Evolutionary conservation across 1,140 invertebrate genomes (phyloP).

Genomic region (Leptinotarsa lineolata): DNA sequence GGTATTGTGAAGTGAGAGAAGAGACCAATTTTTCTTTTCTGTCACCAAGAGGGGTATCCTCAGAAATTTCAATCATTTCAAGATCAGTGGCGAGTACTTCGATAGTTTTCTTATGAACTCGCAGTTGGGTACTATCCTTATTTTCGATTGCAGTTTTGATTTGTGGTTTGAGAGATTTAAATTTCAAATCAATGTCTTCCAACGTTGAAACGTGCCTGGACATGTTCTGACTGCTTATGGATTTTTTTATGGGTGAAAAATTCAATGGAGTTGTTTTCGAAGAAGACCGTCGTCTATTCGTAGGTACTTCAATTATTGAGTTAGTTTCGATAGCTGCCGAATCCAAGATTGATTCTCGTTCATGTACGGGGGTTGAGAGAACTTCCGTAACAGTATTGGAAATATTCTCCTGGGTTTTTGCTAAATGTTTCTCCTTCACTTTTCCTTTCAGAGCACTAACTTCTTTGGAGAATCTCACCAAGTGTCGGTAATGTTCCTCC

Average conservation of each 20-base stretch:
- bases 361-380: conserved; percentile 21
- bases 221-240: background rate
- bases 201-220: conserved; percentile 22
- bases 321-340: conserved; percentile 33
- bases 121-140: conserved; percentile 30
- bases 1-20: conserved; percentile 23
- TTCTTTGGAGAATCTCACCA: conserved; percentile 25
- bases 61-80: conserved; percentile 36
- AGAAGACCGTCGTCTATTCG: conserved; percentile 10
- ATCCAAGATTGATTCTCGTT: conserved; percentile 30
- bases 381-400: conserved; percentile 34
- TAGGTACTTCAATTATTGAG: conserved; percentile 32
- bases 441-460: conserved; percentile 31
- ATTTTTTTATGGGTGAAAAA: background rate
- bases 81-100: conserved; percentile 35
- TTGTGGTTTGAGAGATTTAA: conserved; percentile 27
- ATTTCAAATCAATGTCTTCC: conserved; percentile 35
- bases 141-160: conserved; percentile 36
- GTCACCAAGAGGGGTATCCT: conserved; percentile 29
- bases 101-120: conserved; percentile 30
- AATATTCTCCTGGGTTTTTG: conserved; percentile 30
- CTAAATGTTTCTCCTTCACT: conserved; percentile 31
- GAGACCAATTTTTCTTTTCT: conserved; percentile 33
- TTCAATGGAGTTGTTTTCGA: conserved; percentile 5
- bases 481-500: conserved; percentile 21